Percentiles rank a stretch among this genome's conserved stretches.
Evolutionary conservation across 2,888 invertebrate genomes (phyloP).

Genomic region (Sycophila texana): DNA sequence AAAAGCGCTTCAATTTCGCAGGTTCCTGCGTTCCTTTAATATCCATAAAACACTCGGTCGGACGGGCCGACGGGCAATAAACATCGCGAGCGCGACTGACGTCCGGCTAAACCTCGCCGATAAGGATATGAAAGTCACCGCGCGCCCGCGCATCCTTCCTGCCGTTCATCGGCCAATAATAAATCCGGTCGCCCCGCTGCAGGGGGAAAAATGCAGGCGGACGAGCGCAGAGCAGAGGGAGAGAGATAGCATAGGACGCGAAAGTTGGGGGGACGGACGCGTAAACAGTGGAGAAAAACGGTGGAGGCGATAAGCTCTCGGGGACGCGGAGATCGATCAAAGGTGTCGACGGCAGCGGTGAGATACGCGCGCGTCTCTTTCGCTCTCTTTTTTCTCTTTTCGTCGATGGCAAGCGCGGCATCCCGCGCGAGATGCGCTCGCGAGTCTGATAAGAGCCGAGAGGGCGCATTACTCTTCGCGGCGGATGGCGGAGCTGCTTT

Average conservation of each 20-base stretch:
- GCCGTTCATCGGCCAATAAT: slow-evolving; percentile 28
- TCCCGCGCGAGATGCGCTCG: background rate
- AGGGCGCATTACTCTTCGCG: background rate
- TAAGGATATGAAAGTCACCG: slow-evolving; percentile 38
- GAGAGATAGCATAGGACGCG: background rate
- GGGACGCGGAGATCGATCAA: slow-evolving; percentile 31
- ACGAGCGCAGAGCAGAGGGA: background rate
- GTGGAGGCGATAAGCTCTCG: slow-evolving; percentile 29
- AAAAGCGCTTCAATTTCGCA: slow-evolving; percentile 17
- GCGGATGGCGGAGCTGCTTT: background rate
- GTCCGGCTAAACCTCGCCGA: background rate
- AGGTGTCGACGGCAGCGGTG: slow-evolving; percentile 19
- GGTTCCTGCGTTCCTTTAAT: slow-evolving; percentile 17
- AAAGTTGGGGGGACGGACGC: slow-evolving; percentile 32
- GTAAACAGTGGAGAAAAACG: slow-evolving; percentile 37
- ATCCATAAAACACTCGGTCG: slow-evolving; percentile 39
- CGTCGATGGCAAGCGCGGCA: background rate
- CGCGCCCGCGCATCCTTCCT: background rate
- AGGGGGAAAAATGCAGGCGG: slow-evolving; percentile 13
- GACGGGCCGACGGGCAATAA: slow-evolving; percentile 20
- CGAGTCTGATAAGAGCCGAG: background rate
- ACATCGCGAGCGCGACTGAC: slow-evolving; percentile 20
- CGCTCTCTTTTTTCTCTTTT: no score
- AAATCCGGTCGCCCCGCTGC: slow-evolving; percentile 7
- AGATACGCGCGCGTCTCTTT: background rate